Conservation (phyloP, 2,113 vertebrate genomes). For the Hippocampus abdominalis region DNA sequence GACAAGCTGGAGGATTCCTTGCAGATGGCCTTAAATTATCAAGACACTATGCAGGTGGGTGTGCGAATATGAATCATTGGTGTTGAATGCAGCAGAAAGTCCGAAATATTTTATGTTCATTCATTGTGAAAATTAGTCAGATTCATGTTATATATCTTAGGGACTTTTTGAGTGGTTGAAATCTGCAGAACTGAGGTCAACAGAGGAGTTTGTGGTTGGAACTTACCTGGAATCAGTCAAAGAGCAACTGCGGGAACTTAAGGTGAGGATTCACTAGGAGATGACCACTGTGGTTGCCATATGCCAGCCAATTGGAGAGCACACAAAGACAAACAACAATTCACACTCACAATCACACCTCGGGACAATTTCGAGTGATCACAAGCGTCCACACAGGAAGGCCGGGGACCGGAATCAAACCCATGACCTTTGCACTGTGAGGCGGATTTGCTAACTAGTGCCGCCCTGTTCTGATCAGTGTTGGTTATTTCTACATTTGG, state of each 20-base stretch:
- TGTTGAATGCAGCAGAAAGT: background rate
- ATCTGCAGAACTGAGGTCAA: slow-evolving; percentile 74
- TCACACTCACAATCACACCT: no score
- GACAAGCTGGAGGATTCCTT: slow-evolving; percentile 78
- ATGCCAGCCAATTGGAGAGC: background rate
- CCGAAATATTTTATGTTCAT: background rate
- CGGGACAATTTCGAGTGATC: no score
- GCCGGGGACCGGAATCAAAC: no score
- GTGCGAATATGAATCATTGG: background rate
- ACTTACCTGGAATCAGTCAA: slow-evolving; percentile 78
- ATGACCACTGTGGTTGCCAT: background rate
- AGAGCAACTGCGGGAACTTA: slow-evolving; percentile 80
- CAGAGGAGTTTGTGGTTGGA: slow-evolving; percentile 75
- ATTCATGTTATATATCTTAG: slow-evolving; percentile 46
- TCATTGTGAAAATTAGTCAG: background rate
- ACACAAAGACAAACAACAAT: no score
- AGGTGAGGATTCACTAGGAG: slow-evolving; percentile 64
- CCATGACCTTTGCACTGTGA: no score
- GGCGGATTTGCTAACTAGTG: no score
- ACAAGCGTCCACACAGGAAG: no score
- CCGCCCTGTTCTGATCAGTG: no score
- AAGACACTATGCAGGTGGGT: slow-evolving; percentile 80
- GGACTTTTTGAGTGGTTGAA: slow-evolving; percentile 81
- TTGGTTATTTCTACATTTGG: no score
- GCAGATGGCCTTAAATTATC: slow-evolving; percentile 72